These are phyloP conservation scores for Calameuta filiformis DNA, from an alignment of 2,888 invertebrate species.

Conservation along the genomic window DNA sequence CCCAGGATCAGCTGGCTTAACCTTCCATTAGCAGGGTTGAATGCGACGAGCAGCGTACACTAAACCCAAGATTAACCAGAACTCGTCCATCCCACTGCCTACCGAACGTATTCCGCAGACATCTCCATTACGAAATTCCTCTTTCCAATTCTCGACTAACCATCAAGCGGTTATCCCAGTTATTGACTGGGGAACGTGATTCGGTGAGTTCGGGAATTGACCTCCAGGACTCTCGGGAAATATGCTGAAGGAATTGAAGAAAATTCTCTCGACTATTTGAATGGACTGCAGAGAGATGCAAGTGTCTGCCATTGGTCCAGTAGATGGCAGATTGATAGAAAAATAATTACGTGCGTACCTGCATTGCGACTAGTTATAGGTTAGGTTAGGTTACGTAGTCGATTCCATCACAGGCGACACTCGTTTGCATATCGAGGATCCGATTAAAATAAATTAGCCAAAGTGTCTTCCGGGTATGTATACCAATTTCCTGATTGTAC, in stretches of 20 bases:
- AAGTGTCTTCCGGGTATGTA: constrained; percentile 35
- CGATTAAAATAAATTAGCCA: constrained; percentile 53
- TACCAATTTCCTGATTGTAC: constrained; percentile 51
- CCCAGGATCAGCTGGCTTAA: constrained; percentile 50
- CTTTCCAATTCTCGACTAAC: background rate
- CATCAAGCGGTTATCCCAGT: background rate
- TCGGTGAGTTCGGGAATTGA: background rate
- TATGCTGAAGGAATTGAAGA: background rate
- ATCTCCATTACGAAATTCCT: constrained; percentile 2
- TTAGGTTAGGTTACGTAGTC: background rate
- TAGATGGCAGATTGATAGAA: background rate
- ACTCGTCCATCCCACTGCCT: background rate
- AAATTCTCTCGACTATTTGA: background rate
- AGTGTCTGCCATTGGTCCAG: background rate
- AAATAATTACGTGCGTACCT: background rate
- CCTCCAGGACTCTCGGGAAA: background rate
- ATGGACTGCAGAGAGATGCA: background rate
- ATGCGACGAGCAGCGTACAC: constrained; percentile 36
- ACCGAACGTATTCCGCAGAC: constrained; percentile 6
- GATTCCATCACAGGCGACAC: background rate
- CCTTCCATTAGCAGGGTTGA: constrained; percentile 48
- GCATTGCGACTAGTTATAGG: background rate
- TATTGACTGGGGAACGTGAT: background rate
- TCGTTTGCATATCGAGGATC: constrained; percentile 23
- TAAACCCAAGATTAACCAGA: constrained; percentile 34